phyloP scores from a whole-genome alignment of 2,888 invertebrate species.

The Tricholauxania praeusta region DNA sequence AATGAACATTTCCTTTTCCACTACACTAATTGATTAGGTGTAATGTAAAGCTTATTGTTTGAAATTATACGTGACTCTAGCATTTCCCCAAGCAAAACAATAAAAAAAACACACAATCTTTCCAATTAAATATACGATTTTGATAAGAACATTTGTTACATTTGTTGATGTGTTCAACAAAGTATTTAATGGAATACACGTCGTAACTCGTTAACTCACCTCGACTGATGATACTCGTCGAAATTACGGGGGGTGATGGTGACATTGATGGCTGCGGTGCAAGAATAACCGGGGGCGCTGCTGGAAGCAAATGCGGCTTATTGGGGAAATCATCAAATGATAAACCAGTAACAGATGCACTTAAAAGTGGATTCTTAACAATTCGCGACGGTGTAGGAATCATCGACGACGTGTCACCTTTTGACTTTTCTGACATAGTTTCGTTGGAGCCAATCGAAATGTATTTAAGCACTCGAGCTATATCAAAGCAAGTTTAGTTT shows the following conservation, averaged over 20 bases:
- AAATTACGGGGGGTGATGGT: slow-evolving; percentile 48
- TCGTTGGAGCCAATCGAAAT: not conserved
- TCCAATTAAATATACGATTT: too few species aligned
- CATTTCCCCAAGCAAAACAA: too few species aligned
- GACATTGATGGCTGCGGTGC: slow-evolving; percentile 48
- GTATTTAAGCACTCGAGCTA: not conserved
- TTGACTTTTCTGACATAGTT: slow-evolving; percentile 64
- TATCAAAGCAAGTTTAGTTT: not conserved
- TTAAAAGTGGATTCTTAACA: slow-evolving; percentile 78
- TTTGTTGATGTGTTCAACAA: not conserved
- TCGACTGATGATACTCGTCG: slow-evolving; percentile 40
- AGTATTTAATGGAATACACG: not conserved
- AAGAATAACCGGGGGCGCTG: slow-evolving; percentile 67
- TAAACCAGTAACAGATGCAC: slow-evolving; percentile 79
- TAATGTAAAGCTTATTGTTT: too few species aligned
- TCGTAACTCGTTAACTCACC: slow-evolving; percentile 32
- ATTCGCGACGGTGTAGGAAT: slow-evolving; percentile 52
- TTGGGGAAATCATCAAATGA: slow-evolving; percentile 80
- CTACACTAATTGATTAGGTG: too few species aligned
- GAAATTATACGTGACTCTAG: too few species aligned
- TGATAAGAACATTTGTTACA: too few species aligned
- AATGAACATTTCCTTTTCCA: too few species aligned
- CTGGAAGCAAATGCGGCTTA: slow-evolving; percentile 79
- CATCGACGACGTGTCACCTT: slow-evolving; percentile 67
- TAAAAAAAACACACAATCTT: too few species aligned